These are phyloP conservation scores for Nomada fabriciana DNA, from an alignment of 2,888 invertebrate species.

Conservation along the genomic window DNA sequence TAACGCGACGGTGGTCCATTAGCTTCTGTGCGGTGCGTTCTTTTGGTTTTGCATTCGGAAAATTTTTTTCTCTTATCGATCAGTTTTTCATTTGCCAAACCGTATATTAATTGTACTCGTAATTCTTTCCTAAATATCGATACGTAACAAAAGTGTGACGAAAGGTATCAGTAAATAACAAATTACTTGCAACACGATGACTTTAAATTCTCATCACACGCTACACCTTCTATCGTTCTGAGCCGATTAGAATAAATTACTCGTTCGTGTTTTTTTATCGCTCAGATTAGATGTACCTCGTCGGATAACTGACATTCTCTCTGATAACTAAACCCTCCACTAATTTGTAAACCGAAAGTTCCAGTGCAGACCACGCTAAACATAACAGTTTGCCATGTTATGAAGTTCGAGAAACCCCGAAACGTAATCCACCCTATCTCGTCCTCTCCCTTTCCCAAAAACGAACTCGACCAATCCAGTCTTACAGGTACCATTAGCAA, in stretches of 20 bases:
- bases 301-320: not conserved
- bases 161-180: not conserved
- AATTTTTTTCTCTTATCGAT: not conserved
- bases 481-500: conserved; percentile 18
- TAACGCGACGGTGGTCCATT: conserved; percentile 49
- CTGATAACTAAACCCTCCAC: not conserved
- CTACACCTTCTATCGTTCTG: not conserved
- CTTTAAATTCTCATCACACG: not conserved
- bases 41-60: conserved; percentile 28
- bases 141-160: too few relatives aligned
- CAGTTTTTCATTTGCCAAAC: not conserved
- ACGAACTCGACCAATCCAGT: not conserved
- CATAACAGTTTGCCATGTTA: not conserved
- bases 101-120: not conserved
- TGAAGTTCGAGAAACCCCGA: not conserved
- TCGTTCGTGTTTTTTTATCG: not conserved
- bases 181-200: not conserved
- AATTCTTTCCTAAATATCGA: too few relatives aligned
- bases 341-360: not conserved
- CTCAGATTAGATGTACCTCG: not conserved
- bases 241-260: not conserved
- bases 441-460: not conserved
- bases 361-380: not conserved
- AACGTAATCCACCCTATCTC: not conserved
- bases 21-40: conserved; percentile 23